Evolutionary conservation across 53 echinoderm and acorn worm genomes (phyloP).

Genomic region (Glandiceps talaboti): DNA sequence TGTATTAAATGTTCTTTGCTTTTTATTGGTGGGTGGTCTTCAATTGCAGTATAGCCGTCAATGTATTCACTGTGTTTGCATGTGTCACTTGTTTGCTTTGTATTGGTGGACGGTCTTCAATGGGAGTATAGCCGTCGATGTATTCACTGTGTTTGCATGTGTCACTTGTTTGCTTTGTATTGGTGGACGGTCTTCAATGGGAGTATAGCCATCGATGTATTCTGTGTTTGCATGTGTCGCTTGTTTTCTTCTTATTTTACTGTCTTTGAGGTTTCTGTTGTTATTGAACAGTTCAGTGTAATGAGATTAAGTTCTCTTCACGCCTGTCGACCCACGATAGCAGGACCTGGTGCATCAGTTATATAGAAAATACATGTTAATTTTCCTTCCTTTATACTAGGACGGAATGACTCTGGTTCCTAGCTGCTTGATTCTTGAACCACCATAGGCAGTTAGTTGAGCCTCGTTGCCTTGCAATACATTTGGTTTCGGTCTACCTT

Average conservation of each 20-base stretch:
- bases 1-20: constrained; percentile 10
- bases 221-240: too few species aligned
- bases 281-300: constrained; percentile 3
- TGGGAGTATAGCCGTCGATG: constrained; percentile 4
- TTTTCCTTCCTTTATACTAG: neutral
- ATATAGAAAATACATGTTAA: constrained; percentile 5
- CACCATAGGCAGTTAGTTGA: neutral
- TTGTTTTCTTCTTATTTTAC: too few species aligned
- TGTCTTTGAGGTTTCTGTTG: too few species aligned
- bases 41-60: neutral
- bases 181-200: constrained; percentile 7
- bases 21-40: constrained; percentile 4
- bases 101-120: constrained; percentile 7
- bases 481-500: neutral
- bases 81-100: too few species aligned
- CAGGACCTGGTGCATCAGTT: constrained; percentile 16
- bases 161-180: too few species aligned
- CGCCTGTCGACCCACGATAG: constrained; percentile 7
- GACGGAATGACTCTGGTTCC: neutral
- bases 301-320: constrained; percentile 9
- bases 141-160: neutral
- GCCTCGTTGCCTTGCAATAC: neutral
- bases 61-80: constrained; percentile 3
- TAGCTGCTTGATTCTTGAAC: neutral
- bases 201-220: constrained; percentile 4